Evolutionary conservation across 2,888 invertebrate species (phyloP).

Genomic region (Celastrina argiolus): DNA sequence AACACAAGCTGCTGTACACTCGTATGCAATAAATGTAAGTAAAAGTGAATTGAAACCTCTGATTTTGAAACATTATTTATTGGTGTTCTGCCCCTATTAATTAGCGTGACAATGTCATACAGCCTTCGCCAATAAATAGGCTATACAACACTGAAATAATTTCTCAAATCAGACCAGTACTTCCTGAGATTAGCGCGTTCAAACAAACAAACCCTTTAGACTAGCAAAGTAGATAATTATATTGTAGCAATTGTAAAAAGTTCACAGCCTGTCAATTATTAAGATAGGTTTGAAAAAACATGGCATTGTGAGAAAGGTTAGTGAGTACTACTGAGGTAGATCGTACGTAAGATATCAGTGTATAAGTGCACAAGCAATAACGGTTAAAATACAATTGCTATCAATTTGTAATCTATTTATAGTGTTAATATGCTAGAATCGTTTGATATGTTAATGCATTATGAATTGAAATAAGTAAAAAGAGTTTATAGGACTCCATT

Average conservation of each 20-base stretch:
- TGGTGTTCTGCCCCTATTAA: no score
- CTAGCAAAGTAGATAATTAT: conserved; percentile 1
- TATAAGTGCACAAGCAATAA: not conserved
- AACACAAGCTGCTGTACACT: no score
- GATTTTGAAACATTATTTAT: no score
- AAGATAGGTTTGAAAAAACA: not conserved
- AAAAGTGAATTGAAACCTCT: no score
- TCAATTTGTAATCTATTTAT: conserved; percentile 4
- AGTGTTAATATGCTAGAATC: not conserved
- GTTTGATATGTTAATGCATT: not conserved
- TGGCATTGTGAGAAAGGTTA: conserved; percentile 9
- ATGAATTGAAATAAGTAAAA: not conserved
- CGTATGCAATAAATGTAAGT: no score
- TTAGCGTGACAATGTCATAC: no score
- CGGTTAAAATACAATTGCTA: not conserved
- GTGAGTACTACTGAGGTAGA: not conserved
- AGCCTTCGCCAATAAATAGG: no score
- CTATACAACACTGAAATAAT: no score
- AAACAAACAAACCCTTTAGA: no score
- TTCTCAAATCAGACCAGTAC: no score
- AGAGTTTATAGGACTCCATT: no score
- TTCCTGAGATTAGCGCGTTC: no score
- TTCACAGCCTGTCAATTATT: conserved; percentile 7
- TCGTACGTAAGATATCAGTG: not conserved
- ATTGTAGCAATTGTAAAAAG: not conserved